These are phyloP conservation scores for Megalonaias nervosa DNA, from an alignment of 1,140 invertebrate genomes.

Conservation along the genomic window DNA sequence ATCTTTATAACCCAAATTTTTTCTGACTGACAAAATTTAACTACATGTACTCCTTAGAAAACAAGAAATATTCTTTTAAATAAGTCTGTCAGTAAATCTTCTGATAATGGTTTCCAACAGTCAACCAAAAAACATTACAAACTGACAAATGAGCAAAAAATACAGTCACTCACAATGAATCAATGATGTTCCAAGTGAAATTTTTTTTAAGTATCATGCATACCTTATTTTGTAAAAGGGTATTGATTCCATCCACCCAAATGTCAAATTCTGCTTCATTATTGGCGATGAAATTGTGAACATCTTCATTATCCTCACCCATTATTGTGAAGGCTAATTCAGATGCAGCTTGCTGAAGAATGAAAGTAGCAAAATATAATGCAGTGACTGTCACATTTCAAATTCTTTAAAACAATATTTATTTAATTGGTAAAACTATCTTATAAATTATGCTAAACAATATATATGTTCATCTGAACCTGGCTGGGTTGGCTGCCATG, in stretches of 20 bases:
- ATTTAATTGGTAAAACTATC: not conserved
- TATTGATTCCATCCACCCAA: conserved; percentile 97
- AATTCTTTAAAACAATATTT: not conserved
- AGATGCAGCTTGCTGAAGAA: conserved; percentile 72
- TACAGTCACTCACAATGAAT: not conserved
- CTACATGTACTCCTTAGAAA: too few species aligned
- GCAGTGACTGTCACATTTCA: not conserved
- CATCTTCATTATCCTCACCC: conserved; percentile 79
- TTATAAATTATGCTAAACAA: too few species aligned
- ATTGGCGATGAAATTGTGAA: conserved; percentile 93
- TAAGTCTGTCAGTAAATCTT: too few species aligned
- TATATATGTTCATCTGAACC: not conserved
- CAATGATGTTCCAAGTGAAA: not conserved
- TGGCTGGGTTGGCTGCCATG: not conserved
- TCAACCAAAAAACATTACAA: too few species aligned
- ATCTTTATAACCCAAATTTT: too few species aligned
- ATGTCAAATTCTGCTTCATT: conserved; percentile 91
- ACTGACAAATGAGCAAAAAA: too few species aligned
- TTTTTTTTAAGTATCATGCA: not conserved
- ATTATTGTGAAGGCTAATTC: conserved; percentile 88
- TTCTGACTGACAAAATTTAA: too few species aligned
- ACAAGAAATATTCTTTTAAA: too few species aligned
- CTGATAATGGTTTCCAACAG: too few species aligned
- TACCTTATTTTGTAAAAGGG: conserved; percentile 79
- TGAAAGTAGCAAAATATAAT: conserved; percentile 18